Conservation (phyloP, 2,888 invertebrate species). For the Neoscelio sp. region DNA sequence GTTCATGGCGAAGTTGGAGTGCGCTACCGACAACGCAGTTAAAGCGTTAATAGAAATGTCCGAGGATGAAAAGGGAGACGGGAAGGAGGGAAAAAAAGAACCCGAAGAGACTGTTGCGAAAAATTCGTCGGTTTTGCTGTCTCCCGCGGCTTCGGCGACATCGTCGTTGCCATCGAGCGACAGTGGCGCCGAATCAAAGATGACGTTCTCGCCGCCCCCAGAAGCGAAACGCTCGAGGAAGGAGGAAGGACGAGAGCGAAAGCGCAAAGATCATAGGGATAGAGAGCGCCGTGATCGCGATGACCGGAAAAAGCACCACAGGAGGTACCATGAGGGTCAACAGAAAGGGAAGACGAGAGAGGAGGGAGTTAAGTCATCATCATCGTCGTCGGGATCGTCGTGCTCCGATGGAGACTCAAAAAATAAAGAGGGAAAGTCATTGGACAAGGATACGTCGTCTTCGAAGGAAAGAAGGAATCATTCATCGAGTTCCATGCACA, state of each 20-base stretch:
- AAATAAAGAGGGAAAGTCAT: conserved; percentile 27
- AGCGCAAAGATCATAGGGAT: conserved; percentile 61
- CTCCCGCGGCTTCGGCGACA: conserved; percentile 34
- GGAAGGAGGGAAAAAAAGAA: conserved; percentile 54
- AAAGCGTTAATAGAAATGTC: conserved; percentile 82
- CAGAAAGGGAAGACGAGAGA: conserved; percentile 20
- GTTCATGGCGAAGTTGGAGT: conserved; percentile 79
- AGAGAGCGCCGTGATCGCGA: conserved; percentile 61
- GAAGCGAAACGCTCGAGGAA: conserved; percentile 57
- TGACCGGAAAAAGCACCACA: conserved; percentile 51
- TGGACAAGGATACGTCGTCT: conserved; percentile 37
- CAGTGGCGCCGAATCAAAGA: conserved; percentile 73
- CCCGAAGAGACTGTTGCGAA: conserved; percentile 43
- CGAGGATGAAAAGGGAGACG: conserved; percentile 78
- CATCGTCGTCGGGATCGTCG: conserved; percentile 54
- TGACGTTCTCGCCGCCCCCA: conserved; percentile 65
- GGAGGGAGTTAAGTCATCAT: conserved; percentile 39
- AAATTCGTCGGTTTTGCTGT: conserved; percentile 65
- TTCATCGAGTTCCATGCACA: conserved; percentile 49
- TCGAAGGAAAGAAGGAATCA: conserved; percentile 60
- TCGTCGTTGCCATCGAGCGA: conserved; percentile 58
- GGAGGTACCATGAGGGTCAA: conserved; percentile 45
- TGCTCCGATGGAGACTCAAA: conserved; percentile 53
- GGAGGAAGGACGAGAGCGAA: conserved; percentile 73
- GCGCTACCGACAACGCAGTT: conserved; percentile 81